phyloP scores from a whole-genome alignment of 2,113 vertebrate genomes.

The Lycocorax pyrrhopterus region DNA sequence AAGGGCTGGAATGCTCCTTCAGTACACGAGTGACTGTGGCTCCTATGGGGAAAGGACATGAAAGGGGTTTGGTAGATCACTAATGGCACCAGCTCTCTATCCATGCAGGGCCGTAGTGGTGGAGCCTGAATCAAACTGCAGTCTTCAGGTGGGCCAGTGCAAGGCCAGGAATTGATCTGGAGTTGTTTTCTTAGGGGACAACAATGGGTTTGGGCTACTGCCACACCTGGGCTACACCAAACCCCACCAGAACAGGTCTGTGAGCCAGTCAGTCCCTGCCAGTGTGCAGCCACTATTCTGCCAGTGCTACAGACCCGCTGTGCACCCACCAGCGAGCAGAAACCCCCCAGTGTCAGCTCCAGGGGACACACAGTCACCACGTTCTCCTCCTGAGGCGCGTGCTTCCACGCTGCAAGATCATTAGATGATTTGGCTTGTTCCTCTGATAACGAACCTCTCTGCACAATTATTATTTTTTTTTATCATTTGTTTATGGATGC shows the following conservation, averaged over 20 bases:
- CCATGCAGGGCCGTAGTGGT: not conserved
- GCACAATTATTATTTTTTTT: not conserved
- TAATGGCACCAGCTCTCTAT: not conserved
- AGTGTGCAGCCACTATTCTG: not conserved
- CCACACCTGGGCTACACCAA: not conserved
- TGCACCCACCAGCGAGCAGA: not conserved
- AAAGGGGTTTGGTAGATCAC: not conserved
- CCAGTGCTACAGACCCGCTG: fast-evolving
- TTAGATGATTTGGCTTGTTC: not conserved
- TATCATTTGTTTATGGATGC: not conserved
- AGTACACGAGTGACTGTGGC: fast-evolving
- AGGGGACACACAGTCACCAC: not conserved
- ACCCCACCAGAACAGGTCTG: not conserved
- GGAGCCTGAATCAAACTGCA: not conserved
- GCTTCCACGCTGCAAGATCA: not conserved
- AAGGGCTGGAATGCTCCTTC: not conserved
- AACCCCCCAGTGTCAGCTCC: not conserved
- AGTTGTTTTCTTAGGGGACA: fast-evolving
- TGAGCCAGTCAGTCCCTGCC: not conserved
- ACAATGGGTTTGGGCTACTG: not conserved
- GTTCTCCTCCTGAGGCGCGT: not conserved
- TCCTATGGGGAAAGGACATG: not conserved
- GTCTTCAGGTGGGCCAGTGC: not conserved
- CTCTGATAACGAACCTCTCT: not conserved
- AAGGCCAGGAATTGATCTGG: not conserved